Evolutionary conservation across 2,888 invertebrate genomes (phyloP).

Genomic region (Aphodius granarius): DNA sequence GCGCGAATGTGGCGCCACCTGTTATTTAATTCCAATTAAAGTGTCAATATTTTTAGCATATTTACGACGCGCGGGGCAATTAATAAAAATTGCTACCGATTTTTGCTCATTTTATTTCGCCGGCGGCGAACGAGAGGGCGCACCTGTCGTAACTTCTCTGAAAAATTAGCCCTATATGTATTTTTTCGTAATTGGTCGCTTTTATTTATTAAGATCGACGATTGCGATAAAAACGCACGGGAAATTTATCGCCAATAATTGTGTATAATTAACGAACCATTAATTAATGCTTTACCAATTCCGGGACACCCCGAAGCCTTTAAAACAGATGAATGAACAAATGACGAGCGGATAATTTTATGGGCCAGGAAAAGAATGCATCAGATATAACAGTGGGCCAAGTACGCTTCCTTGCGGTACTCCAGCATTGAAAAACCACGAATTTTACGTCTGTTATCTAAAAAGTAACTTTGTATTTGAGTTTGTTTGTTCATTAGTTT

Average conservation of each 20-base stretch:
- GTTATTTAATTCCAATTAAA: not conserved
- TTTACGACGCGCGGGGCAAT: not conserved
- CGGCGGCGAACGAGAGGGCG: not conserved
- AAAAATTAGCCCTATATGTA: not conserved
- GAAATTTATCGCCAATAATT: not conserved
- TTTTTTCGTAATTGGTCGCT: not conserved
- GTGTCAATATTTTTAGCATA: not conserved
- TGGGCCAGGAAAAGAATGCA: not conserved
- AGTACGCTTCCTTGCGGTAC: no score
- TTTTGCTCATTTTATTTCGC: not conserved
- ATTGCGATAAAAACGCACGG: not conserved
- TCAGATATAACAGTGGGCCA: no score
- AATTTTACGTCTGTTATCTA: no score
- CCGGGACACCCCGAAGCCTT: not conserved
- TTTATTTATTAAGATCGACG: not conserved
- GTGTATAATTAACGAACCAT: not conserved
- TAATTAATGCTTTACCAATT: not conserved
- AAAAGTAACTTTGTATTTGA: no score
- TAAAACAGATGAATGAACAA: not conserved
- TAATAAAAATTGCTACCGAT: not conserved
- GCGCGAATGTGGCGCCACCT: not conserved
- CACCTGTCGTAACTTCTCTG: not conserved
- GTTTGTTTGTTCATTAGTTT: no score
- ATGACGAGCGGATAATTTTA: not conserved
- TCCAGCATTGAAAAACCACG: no score